phyloP scores from a whole-genome alignment of 2,888 invertebrate genomes.

The Arge pagana region DNA sequence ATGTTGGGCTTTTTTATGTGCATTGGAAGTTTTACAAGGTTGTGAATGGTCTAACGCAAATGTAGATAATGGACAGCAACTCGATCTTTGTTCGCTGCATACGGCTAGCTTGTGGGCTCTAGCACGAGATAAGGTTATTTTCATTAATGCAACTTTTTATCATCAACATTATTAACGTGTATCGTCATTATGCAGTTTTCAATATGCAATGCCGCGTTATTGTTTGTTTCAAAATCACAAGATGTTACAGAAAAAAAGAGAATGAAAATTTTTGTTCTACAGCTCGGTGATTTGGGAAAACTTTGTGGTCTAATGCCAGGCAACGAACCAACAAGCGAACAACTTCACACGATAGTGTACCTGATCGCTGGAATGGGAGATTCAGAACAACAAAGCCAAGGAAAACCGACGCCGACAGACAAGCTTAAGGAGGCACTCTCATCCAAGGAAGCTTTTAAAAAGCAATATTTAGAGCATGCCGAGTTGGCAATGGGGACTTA shows the following conservation, averaged over 20 bases:
- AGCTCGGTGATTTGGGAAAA: conserved; percentile 84
- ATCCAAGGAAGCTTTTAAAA: conserved; percentile 85
- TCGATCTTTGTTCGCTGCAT: conserved; percentile 78
- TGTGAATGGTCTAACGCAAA: conserved; percentile 72
- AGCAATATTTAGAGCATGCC: conserved; percentile 89
- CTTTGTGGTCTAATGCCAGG: conserved; percentile 91
- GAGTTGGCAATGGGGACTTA: conserved; percentile 96
- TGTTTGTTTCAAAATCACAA: too few species aligned
- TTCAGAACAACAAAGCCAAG: conserved; percentile 58
- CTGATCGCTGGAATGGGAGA: conserved; percentile 91
- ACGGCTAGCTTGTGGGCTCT: conserved; percentile 88
- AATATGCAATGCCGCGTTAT: too few species aligned
- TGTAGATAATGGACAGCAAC: conserved; percentile 64
- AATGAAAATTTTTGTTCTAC: conserved; percentile 44
- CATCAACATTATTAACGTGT: too few species aligned
- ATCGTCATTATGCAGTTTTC: too few species aligned
- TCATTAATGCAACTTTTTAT: conserved; percentile 25
- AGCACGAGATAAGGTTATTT: conserved; percentile 83
- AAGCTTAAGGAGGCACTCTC: conserved; percentile 88
- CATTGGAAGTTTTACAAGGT: conserved; percentile 83
- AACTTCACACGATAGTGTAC: conserved; percentile 87
- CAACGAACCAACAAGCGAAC: conserved; percentile 79
- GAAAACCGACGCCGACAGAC: conserved; percentile 73
- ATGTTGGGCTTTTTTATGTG: conserved; percentile 93
- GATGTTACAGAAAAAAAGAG: too few species aligned